Conservation (phyloP, 2,113 vertebrate genomes). For the Oncorhynchus keta region DNA sequence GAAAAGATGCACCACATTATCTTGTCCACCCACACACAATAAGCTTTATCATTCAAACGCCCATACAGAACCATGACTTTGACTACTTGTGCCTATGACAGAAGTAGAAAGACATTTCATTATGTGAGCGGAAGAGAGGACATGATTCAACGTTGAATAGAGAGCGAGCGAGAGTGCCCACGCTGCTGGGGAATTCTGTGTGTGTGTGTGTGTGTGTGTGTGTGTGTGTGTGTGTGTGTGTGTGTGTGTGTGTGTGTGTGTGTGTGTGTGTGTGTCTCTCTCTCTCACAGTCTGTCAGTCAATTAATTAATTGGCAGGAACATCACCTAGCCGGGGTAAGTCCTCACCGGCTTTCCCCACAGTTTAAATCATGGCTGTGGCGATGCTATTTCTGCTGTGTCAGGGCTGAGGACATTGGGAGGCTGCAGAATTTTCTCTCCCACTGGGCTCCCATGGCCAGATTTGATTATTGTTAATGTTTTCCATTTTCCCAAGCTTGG, state of each 20-base stretch:
- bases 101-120: not conserved
- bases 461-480: not conserved
- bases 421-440: not conserved
- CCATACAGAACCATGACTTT: not conserved
- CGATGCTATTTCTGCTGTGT: constrained; percentile 54
- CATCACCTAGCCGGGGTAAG: constrained; percentile 52
- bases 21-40: constrained; percentile 22
- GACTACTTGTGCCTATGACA: not conserved
- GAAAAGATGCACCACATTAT: constrained; percentile 7
- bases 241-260: no score
- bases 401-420: constrained; percentile 48
- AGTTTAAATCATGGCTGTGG: constrained; percentile 39
- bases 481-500: not conserved
- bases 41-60: not conserved
- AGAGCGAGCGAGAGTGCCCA: constrained; percentile 10
- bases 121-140: not conserved
- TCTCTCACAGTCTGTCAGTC: no score
- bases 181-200: constrained; percentile 29
- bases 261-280: no score
- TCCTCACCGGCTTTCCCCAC: constrained; percentile 71
- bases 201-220: no score
- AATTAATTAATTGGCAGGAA: not conserved
- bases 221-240: no score
- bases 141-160: constrained; percentile 48
- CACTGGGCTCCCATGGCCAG: not conserved